Percentiles rank a stretch among this genome's conserved stretches.
These are phyloP conservation scores for Heliconius nattereri DNA, from an alignment of 1,140 invertebrate genomes.

Conservation along the genomic window DNA sequence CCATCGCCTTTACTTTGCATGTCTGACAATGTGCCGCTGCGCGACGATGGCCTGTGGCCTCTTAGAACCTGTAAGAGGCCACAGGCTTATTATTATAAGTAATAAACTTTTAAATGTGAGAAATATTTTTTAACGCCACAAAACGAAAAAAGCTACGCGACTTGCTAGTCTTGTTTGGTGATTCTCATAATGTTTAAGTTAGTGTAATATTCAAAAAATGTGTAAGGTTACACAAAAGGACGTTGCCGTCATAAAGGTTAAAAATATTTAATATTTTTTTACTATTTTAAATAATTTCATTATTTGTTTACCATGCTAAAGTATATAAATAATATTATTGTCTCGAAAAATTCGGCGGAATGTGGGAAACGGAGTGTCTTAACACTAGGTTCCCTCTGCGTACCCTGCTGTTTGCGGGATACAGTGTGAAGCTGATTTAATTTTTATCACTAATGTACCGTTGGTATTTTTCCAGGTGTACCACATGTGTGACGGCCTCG, in stretches of 20 bases:
- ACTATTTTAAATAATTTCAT: background rate
- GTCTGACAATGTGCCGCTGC: too few relatives aligned
- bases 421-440: background rate
- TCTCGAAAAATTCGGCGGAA: background rate
- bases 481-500: constrained; percentile 89
- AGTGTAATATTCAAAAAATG: background rate
- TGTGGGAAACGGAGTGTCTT: background rate
- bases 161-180: background rate
- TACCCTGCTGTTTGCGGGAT: background rate
- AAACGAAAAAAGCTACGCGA: background rate
- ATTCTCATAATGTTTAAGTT: background rate
- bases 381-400: too few relatives aligned
- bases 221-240: background rate
- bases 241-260: background rate
- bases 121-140: too few relatives aligned
- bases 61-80: too few relatives aligned
- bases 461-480: constrained; percentile 82
- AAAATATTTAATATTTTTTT: background rate
- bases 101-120: too few relatives aligned
- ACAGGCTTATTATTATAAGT: too few relatives aligned
- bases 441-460: background rate
- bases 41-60: too few relatives aligned
- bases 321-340: background rate
- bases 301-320: background rate
- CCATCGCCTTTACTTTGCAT: too few relatives aligned